Evolutionary conservation across 2,888 invertebrate species (phyloP).

Genomic region (Biston betularia): DNA sequence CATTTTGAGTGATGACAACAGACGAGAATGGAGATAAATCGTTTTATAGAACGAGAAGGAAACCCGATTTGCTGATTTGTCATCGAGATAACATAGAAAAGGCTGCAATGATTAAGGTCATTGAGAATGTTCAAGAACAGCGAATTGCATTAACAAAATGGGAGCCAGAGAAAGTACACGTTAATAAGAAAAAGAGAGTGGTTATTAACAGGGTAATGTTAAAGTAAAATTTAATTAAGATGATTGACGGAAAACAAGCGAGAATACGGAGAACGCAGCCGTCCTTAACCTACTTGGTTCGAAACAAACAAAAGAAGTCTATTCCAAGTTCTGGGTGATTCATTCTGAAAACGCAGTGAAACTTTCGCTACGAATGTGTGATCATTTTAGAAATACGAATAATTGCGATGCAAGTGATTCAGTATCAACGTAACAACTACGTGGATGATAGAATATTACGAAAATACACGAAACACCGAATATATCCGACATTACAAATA

Average conservation of each 20-base stretch:
- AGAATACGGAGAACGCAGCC: conserved; percentile 39
- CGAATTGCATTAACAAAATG: conserved; percentile 30
- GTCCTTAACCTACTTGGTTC: conserved; percentile 56
- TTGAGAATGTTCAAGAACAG: conserved; percentile 24
- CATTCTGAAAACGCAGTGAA: conserved; percentile 47
- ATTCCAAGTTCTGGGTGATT: conserved; percentile 53
- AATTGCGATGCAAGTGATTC: conserved; percentile 42
- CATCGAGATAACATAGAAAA: conserved; percentile 29
- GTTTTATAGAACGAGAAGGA: conserved; percentile 22
- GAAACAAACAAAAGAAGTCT: conserved; percentile 43
- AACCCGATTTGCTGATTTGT: conserved; percentile 25
- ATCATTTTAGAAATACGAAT: conserved; percentile 33
- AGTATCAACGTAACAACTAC: conserved; percentile 37
- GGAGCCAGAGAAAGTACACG: conserved; percentile 37
- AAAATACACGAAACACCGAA: conserved; percentile 27
- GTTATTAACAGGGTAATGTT: conserved; percentile 36
- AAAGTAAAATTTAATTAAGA: conserved; percentile 47
- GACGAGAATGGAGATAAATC: conserved; percentile 21
- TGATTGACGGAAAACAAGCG: conserved; percentile 50
- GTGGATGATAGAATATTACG: conserved; percentile 34
- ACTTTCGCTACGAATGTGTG: conserved; percentile 51
- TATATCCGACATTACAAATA: conserved; percentile 40
- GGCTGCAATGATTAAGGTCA: conserved; percentile 16
- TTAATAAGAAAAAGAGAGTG: conserved; percentile 32
- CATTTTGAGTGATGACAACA: conserved; percentile 51